These are phyloP conservation scores for Drosophila tsacasi DNA, from an alignment of 1,140 invertebrate genomes.

Conservation along the genomic window DNA sequence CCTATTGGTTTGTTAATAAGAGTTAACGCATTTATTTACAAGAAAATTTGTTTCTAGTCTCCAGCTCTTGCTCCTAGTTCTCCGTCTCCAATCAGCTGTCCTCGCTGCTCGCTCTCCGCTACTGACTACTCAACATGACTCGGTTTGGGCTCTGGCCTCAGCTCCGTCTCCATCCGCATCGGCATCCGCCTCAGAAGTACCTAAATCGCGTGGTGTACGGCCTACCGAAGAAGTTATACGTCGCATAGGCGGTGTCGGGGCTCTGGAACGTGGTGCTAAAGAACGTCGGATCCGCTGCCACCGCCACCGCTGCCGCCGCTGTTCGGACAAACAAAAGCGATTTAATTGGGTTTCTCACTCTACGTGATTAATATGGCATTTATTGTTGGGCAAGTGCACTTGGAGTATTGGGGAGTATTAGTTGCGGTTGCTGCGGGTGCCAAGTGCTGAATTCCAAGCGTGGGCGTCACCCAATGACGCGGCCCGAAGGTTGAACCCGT, in stretches of 20 bases:
- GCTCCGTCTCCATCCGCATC: conserved; percentile 3
- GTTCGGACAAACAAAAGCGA: conserved; percentile 46
- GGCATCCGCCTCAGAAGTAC: conserved; percentile 59
- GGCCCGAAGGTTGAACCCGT: conserved; percentile 57
- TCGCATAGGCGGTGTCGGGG: conserved; percentile 72
- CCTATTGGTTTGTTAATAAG: conserved; percentile 52
- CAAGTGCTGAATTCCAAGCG: conserved; percentile 73
- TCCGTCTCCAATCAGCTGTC: conserved; percentile 30
- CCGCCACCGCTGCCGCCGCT: conserved; percentile 62
- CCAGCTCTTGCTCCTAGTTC: conserved; percentile 51
- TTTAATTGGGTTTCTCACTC: conserved; percentile 52
- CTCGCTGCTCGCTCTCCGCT: conserved; percentile 11
- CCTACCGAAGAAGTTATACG: conserved; percentile 72
- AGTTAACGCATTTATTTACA: conserved; percentile 80
- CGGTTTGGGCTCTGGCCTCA: conserved; percentile 29
- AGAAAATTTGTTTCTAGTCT: conserved; percentile 61
- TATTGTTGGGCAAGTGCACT: conserved; percentile 68
- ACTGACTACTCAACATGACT: conserved; percentile 56
- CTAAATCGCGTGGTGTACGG: conserved; percentile 69
- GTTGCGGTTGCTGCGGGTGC: conserved; percentile 56
- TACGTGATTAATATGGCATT: conserved; percentile 52
- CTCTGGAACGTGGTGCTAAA: conserved; percentile 74
- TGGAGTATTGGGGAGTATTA: conserved; percentile 48
- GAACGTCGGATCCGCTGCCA: conserved; percentile 59
- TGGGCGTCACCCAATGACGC: conserved; percentile 65